Base-by-base conservation (phyloP, 2,888 invertebrate genomes). In the Campopleginae sp. region DNA sequence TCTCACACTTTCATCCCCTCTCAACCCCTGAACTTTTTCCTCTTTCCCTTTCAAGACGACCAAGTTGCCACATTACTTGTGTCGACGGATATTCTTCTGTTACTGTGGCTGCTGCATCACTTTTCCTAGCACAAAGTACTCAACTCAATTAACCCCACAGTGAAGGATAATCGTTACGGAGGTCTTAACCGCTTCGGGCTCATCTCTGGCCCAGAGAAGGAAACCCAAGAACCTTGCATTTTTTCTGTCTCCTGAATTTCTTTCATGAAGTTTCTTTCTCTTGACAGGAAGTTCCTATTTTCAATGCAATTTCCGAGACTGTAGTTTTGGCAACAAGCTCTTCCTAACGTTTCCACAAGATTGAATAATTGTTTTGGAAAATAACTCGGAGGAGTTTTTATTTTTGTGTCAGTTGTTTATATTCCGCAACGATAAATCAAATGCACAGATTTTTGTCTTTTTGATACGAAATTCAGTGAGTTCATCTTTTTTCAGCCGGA, bases 141-240 rank as follows among this genome's bases (percentile, higher is more conserved):
- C 78, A 79, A 82, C 79, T 85, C 78, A 82, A 82, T 85, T 78
- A 82, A 65, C 82, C 72, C 82, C 72, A 71, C 44, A 63, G 38
- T 58, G 38, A 46, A 54, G 81, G 84, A 85, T 85, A 75, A 85
- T 75, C 81, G 78, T 81, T 81, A 75, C 68, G 10, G 70, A 44
- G 80, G 31, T 70, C 48, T 77, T 74, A 51, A 19, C 17, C 74
- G 44, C 58, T 54, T n/a, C 27, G 54, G 19, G 68, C 70, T 46
- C 17, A 42, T 74, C 38, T n/a, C 27, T 33, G 27, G 14, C 46
- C 71, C 46, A 79, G 63, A 23, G 27, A 71, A 61, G 48, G 38
- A 79, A 44, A 63, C 48, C 23, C 23, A 17, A 31, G 27, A 19
- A 31, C 27, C n/a, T 10, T 48, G 17, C 48, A 48, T 44, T 42